Conservation (phyloP, 53 echinoderm and acorn worm genomes). For the Arbacia lixula region DNA sequence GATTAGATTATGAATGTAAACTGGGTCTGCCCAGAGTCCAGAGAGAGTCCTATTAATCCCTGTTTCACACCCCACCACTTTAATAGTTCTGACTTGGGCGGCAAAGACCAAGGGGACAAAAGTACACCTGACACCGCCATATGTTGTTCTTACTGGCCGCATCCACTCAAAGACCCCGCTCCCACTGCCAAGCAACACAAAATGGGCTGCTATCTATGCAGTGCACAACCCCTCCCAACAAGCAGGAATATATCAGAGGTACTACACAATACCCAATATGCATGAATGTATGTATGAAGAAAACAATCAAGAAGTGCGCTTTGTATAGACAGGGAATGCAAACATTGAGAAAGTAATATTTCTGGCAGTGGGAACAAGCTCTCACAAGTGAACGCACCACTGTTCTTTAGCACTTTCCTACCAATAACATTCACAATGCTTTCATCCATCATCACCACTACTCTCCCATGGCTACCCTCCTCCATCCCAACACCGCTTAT, state of each 20-base stretch:
- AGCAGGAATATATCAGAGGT: too few species aligned
- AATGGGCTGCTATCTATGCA: too few species aligned
- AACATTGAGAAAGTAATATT: too few species aligned
- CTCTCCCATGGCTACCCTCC: not conserved
- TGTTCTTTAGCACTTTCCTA: not conserved
- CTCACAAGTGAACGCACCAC: not conserved
- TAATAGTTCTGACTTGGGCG: constrained; percentile 41
- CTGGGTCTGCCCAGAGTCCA: not conserved
- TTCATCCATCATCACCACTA: constrained; percentile 12
- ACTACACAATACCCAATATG: too few species aligned
- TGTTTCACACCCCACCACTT: constrained; percentile 16
- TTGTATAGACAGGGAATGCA: too few species aligned
- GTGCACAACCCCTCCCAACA: too few species aligned
- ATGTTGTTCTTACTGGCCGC: constrained; percentile 32
- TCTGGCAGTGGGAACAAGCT: not conserved
- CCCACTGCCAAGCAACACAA: not conserved
- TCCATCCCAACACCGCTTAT: not conserved
- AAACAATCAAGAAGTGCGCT: too few species aligned
- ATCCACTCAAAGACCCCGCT: not conserved
- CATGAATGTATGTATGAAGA: not conserved
- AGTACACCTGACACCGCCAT: constrained; percentile 41
- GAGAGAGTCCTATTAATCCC: constrained; percentile 12
- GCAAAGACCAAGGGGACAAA: constrained; percentile 7
- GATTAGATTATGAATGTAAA: constrained; percentile 10
- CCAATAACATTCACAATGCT: constrained; percentile 19